Base-by-base conservation (phyloP, 1,140 invertebrate species). In the Drosophila melanica region DNA sequence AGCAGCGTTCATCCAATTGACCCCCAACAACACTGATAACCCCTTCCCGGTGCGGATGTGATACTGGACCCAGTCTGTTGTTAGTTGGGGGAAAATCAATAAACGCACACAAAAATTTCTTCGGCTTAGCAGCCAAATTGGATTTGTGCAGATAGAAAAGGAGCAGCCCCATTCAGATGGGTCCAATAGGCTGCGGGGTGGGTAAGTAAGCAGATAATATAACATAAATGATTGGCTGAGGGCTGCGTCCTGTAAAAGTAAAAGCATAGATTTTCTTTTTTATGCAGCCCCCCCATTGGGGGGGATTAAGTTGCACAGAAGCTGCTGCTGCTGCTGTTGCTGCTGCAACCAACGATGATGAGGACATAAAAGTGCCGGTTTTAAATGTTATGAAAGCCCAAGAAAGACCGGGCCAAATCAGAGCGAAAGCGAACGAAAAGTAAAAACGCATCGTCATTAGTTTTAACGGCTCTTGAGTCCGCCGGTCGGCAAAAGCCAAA, bases 71-170 rank as follows among this genome's bases (percentile, higher is more conserved):
- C 16, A n/a, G 33, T 16, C 11, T 44, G 20, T 10, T 12, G 18
- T 37, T 42, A 27, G 47, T 14, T 14, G 18, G 23, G 37, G 37
- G 47, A 85, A 85, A 85, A 84, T 84, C 70, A 86, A 81, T 86
- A 78, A 73, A 67, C 64, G 60, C 65, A 41, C 54, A 55, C 58
- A 58, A 68, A 73, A 78, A 75, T 82, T 58, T 82, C 16, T 55
- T 60, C 35, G 81, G 86, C 86, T 90, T 90, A 78, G 66, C 77
- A 59, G 68, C 77, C 42, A 90, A 90, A 90, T 90, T 82, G 87
- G 81, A 86, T 90, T 81, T 77, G 55, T 54, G 50, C 55, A 65
- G 63, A 75, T 69, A 60, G 54, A 64, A 67, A 65, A 57, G 20
- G 33, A 74, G 18, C 41, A 9, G 14, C 9, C 45, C 23, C 45